A percentile compares a stretch with the other conserved stretches of the same genome.
Evolutionary conservation across 2,888 invertebrate genomes (phyloP).

Genomic region (Tipula unca): DNA sequence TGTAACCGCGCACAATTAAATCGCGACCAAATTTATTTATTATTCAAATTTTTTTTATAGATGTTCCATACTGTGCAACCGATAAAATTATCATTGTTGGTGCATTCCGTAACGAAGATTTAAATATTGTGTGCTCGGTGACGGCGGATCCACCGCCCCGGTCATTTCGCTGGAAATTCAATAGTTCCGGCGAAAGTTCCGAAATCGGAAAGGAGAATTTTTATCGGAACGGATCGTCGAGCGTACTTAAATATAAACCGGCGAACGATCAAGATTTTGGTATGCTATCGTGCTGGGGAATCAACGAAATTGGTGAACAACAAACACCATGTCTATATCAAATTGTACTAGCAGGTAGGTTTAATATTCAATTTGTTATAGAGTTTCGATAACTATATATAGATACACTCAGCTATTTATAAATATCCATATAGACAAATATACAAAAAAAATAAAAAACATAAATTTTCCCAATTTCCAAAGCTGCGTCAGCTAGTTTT

Average conservation of each 20-base stretch:
- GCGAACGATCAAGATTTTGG: constrained; percentile 66
- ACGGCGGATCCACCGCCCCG: constrained; percentile 83
- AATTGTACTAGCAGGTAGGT: constrained; percentile 69
- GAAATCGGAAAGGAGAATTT: constrained; percentile 73
- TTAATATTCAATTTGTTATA: not conserved
- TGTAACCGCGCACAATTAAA: constrained; percentile 38
- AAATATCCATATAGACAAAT: not conserved
- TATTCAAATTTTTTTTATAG: constrained; percentile 43
- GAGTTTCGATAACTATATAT: not conserved
- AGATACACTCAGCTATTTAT: not conserved
- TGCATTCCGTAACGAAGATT: constrained; percentile 77
- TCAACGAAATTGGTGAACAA: constrained; percentile 67
- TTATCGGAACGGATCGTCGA: constrained; percentile 68
- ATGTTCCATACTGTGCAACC: constrained; percentile 71
- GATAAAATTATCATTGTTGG: constrained; percentile 76
- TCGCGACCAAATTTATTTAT: not conserved
- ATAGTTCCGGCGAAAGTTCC: constrained; percentile 82
- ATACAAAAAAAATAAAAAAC: not conserved
- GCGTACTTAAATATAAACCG: constrained; percentile 57
- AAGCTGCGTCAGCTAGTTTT: not conserved
- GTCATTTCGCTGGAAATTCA: constrained; percentile 85
- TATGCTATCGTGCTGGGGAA: constrained; percentile 68
- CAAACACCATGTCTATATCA: constrained; percentile 69
- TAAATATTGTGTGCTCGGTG: constrained; percentile 80
- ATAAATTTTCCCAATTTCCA: not conserved